Base-by-base conservation (phyloP, 2,797 vertebrate species). In the Potorous gilbertii region DNA sequence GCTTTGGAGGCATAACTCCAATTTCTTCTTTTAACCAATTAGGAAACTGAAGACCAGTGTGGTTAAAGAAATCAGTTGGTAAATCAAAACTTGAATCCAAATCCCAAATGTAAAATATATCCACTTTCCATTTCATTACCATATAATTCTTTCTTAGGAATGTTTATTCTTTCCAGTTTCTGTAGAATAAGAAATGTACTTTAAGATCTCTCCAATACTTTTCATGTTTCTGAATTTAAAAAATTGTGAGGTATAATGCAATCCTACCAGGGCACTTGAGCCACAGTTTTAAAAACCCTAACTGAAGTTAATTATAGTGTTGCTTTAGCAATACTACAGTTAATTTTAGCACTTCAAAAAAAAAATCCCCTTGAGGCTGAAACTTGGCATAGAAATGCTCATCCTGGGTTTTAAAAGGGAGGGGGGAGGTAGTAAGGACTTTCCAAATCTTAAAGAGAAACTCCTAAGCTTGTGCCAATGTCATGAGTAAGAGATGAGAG, bases 331-430 rank as follows among this genome's bases (percentile, higher is more conserved):
- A 96, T 96, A 95, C 90, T 94, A 95, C 14, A 50, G 94, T 92
- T 97, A 96, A 97, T 96, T 52, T 94, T 90, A 90, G 91, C 34
- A 94, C 0, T 0, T 94, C 81, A 66, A 89, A 93, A 55, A 56
- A 93, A 95, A 90, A 92, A 92, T 96, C 94, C 0, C 54, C 92
- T 95, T 5, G 24, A 97, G 96, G 90, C 92, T 95, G 50, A 74
- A 21, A 55, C 92, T 81, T 97, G 92, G 74, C 96, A 95, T 40
- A 94, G 21, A n/a, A 93, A 34, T 31, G 56, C 81, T 97, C 92
- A 94, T 91, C 96, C 93, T 56, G 93, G 91, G 94, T 94, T 96
- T 96, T 59, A 95, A 96, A 97, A 74, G 27, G 91, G 90, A 96
- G 18, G 18, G 92, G 92, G 96, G 21, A 18, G 12, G 16, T 13